A percentile compares a stretch with the other conserved stretches of the same genome.
Conservation (phyloP, 2,797 vertebrate species). For the Micrastur ruficollis region DNA sequence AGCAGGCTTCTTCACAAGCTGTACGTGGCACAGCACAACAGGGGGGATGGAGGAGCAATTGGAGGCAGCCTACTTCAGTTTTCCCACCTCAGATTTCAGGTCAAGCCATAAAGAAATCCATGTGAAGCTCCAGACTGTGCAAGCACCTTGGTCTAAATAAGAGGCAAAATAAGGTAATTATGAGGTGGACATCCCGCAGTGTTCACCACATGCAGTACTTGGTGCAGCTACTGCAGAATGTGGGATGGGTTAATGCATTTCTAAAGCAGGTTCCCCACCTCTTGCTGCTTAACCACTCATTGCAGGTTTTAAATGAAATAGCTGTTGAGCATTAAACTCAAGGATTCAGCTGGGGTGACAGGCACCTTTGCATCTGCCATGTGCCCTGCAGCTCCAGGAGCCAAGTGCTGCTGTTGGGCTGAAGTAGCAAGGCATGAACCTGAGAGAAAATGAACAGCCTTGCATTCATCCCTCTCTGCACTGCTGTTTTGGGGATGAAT, state of each 20-base stretch:
- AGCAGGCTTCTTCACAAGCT: neutral
- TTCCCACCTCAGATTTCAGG: neutral
- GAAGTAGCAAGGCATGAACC: neutral
- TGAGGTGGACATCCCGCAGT: neutral
- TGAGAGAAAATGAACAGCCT: neutral
- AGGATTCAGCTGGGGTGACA: neutral
- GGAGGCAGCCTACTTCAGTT: neutral
- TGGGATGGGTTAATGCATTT: neutral
- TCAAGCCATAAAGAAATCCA: neutral
- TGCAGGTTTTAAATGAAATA: neutral
- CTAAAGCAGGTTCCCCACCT: neutral
- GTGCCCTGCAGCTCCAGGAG: neutral
- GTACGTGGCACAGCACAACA: accelerated
- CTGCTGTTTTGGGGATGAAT: neutral
- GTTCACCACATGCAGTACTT: neutral
- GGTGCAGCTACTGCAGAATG: neutral
- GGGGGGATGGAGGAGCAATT: neutral
- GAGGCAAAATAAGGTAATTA: neutral
- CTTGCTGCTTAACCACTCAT: neutral
- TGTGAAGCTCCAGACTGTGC: neutral
- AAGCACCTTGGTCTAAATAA: neutral
- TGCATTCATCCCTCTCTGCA: neutral
- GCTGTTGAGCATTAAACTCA: neutral
- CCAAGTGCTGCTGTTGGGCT: neutral
- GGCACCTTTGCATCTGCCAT: neutral